These are phyloP conservation scores for Epiblema foenella DNA, from an alignment of 2,888 invertebrate genomes.

Conservation along the genomic window DNA sequence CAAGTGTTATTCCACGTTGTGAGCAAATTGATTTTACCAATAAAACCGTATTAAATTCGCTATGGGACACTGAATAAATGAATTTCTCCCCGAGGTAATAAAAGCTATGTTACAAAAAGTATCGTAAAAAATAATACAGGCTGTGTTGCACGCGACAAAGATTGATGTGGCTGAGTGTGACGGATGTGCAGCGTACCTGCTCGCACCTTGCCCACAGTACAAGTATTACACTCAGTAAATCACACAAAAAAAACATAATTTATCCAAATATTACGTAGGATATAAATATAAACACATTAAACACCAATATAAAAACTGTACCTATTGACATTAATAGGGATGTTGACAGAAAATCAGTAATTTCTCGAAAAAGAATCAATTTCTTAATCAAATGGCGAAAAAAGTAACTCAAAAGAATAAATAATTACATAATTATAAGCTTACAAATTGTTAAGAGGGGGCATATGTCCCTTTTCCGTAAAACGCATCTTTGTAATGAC, in stretches of 20 bases:
- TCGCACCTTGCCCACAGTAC: slow-evolving; percentile 36
- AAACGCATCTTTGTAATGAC: too few relatives aligned
- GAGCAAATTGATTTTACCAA: slow-evolving; percentile 50
- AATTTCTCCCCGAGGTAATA: slow-evolving; percentile 54
- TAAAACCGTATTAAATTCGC: slow-evolving; percentile 53
- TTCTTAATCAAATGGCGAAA: too few relatives aligned
- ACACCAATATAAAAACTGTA: too few relatives aligned
- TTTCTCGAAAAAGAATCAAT: too few relatives aligned
- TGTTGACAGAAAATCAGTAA: too few relatives aligned
- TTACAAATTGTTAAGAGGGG: too few relatives aligned
- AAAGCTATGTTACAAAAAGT: slow-evolving; percentile 54
- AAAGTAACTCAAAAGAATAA: too few relatives aligned
- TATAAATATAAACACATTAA: too few relatives aligned
- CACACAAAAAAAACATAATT: background rate
- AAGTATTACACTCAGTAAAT: background rate
- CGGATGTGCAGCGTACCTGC: slow-evolving; percentile 39
- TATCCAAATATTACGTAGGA: too few relatives aligned
- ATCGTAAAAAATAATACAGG: slow-evolving; percentile 57
- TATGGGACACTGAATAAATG: slow-evolving; percentile 53
- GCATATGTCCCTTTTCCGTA: too few relatives aligned
- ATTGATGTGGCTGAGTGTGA: slow-evolving; percentile 59
- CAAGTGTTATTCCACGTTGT: slow-evolving; percentile 44
- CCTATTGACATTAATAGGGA: too few relatives aligned
- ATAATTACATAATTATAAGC: too few relatives aligned
- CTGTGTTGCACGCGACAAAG: slow-evolving; percentile 59